Evolutionary conservation across 2,797 vertebrate genomes (phyloP).

Genomic region (Chiloscyllium punctatum): DNA sequence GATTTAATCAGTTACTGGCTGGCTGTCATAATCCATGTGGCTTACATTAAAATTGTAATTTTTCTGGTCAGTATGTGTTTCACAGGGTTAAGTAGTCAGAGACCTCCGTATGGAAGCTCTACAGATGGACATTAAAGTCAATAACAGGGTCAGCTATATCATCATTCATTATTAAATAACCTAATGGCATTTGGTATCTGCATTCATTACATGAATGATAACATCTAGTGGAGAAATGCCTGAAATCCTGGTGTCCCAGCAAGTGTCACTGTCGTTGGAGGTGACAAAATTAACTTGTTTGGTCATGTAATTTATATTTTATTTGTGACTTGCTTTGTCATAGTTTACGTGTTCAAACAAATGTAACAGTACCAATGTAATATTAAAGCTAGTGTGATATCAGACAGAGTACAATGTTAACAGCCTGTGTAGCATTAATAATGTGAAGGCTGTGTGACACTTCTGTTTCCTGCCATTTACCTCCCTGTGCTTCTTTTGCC

Average conservation of each 20-base stretch:
- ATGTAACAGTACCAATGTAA: neutral
- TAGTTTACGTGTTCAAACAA: neutral
- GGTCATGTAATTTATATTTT: neutral
- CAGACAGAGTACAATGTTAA: constrained; percentile 41
- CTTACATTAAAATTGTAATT: neutral
- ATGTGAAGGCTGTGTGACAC: constrained; percentile 11
- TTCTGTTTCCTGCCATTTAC: neutral
- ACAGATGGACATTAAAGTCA: neutral
- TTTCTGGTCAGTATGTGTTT: neutral
- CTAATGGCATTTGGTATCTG: neutral
- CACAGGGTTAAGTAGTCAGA: neutral
- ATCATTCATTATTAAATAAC: neutral
- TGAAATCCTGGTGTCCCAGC: neutral
- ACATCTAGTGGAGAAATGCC: neutral
- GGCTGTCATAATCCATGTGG: neutral
- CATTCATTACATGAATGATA: neutral
- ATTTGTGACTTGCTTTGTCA: neutral
- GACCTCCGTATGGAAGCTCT: neutral
- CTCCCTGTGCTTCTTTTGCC: neutral
- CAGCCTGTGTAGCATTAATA: neutral
- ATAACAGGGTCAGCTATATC: neutral
- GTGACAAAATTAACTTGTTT: neutral
- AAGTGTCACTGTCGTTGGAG: neutral
- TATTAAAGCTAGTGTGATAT: neutral
- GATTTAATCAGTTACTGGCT: neutral